Percentiles rank a stretch among this genome's conserved stretches.
Conservation (phyloP, 2,797 vertebrate species). For the Notolabrus celidotus region DNA sequence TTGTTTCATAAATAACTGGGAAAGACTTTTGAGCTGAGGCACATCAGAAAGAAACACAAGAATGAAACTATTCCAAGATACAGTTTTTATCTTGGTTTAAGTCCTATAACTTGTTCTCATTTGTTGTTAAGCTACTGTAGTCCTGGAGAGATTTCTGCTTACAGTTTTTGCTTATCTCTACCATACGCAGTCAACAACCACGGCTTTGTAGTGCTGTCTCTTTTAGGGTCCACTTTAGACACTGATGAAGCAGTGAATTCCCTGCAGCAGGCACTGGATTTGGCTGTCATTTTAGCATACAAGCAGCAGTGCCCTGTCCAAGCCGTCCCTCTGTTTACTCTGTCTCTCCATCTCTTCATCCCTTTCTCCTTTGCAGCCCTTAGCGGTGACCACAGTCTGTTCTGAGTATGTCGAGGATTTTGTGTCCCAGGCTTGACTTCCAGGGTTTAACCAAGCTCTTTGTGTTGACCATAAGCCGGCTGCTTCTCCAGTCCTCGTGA, state of each 20-base stretch:
- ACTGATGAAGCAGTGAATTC: conserved; percentile 8
- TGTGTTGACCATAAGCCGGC: conserved; percentile 90
- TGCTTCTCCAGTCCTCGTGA: conserved; percentile 87
- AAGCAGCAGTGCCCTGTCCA: conserved; percentile 5
- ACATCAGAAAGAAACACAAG: conserved; percentile 11
- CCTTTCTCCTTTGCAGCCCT: conserved; percentile 4
- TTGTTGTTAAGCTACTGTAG: conserved; percentile 18
- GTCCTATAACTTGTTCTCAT: conserved; percentile 19
- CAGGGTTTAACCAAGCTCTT: conserved; percentile 94
- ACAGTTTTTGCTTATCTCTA: conserved; percentile 28
- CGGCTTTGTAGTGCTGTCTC: conserved; percentile 3
- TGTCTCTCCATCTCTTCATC: conserved; percentile 3
- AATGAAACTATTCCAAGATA: conserved; percentile 29
- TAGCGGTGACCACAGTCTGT: conserved; percentile 82
- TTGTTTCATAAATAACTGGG: conserved; percentile 50
- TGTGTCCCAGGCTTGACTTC: conserved; percentile 89
- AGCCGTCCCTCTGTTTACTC: conserved; percentile 18
- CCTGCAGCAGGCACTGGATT: not conserved
- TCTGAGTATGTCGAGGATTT: conserved; percentile 89
- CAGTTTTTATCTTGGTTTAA: conserved; percentile 17
- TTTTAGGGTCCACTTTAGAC: conserved; percentile 10
- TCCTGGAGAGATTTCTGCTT: conserved; percentile 14
- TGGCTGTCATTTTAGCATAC: conserved; percentile 34
- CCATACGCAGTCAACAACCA: conserved; percentile 11
- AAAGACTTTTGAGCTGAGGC: conserved; percentile 20